Evolutionary conservation across 2,113 vertebrate genomes (phyloP), one percentile per base, ranked within the genome.

Genomic region (Rhinoptilus africanus): DNA sequence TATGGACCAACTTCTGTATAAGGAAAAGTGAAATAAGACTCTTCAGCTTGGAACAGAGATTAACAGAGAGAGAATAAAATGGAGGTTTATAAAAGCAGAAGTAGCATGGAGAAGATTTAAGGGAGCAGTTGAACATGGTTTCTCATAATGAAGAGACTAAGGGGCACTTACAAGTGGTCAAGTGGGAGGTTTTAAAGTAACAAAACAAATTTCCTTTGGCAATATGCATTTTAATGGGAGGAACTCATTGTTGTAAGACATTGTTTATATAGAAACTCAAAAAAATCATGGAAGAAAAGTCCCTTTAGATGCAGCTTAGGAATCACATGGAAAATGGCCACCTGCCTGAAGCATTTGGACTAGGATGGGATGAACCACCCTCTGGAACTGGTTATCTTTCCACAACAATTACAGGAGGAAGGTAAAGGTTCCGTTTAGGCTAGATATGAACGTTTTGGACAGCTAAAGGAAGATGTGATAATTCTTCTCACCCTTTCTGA

Each of bases 1-100:
- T 78, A 50, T 0, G 66, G 73, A 78, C 39, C 14, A 56, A 26
- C 8, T n/a, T 45, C 62, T 22, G 3, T 6, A 4, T 0, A 4
- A 82, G 39, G 43, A 41, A 43, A 73, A 60, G 37, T 23, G 28
- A 59, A 80, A 57, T 28, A 45, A 75, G 19, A 28, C 3, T 19
- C 24, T 92, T 78, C 32, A 71, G 37, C 51, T 51, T 26, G 74
- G 62, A 90, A 17, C 45, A 63, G 57, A 74, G 54, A 45, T 74
- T 24, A 71, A 23, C 41, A 56, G 23, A 34, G 21, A 57, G 17
- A 73, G 19, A 64, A 32, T 50, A 9, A 4, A 37, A 50, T 37
- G 47, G 73, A 74, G n/a, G 13, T 12, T 4, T 35, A 28, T n/a
- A 37, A 54, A 84, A 87, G 68, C 19, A 66, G 50, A 23, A 80